Evolutionary conservation across 2,888 invertebrate species (phyloP), one percentile per base, ranked within the genome.

Genomic region (Tetranychus piercei): DNA sequence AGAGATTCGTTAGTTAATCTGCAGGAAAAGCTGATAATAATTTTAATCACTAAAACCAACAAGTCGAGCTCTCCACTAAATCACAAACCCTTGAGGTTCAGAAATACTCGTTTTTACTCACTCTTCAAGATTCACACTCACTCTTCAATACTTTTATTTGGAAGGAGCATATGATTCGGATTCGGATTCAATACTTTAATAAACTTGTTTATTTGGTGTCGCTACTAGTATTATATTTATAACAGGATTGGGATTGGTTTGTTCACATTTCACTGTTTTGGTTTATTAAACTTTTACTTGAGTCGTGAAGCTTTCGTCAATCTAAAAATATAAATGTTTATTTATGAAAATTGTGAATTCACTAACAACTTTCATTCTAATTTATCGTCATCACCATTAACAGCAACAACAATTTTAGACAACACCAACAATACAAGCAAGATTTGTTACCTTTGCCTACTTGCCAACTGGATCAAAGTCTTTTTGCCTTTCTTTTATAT

Each of bases 281-380:
- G 55, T 55, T 55, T 55, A 55, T 15, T 15, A 55, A 55, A 55
- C 55, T 55, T 55, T 55, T 34, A 34, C 34, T 34, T 1, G 34
- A 55, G 15, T 55, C 55, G 55, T 55, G 55, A 55, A 55, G 55
- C 15, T 55, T 15, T 15, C 55, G 55, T 55, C 55, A 15, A 55
- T 55, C 55, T 55, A 55, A 55, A 55, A 55, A 55, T 55, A 55
- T 55, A 55, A 55, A 55, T 55, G 55, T 55, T 55, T 55, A 55
- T 55, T 55, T 9, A 55, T 55, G 55, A 55, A 55, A 55, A 55
- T 55, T 55, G 55, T 55, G 55, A 15, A 15, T 55, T 55, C 55
- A 6, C 55, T 15, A 55, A 15, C 15, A 55, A 55, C 15, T 55
- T 55, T 15, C 55, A 55, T 15, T 55, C 15, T 34, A 34, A 34